Evolutionary conservation across 1,140 invertebrate species (phyloP).

Genomic region (Drosophila nigromelanica): DNA sequence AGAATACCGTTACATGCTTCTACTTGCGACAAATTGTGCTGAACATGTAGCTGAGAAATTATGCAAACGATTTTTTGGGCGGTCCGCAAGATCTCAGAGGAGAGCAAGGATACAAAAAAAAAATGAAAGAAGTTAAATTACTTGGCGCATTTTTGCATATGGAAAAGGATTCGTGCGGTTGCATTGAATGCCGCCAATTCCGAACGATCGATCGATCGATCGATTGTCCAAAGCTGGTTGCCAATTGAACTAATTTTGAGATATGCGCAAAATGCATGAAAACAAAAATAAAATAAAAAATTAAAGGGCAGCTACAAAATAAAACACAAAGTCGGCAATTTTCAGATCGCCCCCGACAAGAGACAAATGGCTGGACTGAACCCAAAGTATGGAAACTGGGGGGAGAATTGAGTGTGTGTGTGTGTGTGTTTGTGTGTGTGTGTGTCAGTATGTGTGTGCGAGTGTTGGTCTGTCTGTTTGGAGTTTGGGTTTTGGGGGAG

Average conservation of each 20-base stretch:
- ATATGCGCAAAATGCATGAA: constrained; percentile 62
- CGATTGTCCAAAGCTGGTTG: constrained; percentile 15
- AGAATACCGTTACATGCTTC: constrained; percentile 49
- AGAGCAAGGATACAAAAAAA: background rate
- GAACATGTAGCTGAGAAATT: constrained; percentile 17
- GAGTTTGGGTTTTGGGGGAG: constrained; percentile 9
- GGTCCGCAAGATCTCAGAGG: background rate
- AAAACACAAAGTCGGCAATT: constrained; percentile 26
- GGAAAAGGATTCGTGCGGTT: constrained; percentile 1
- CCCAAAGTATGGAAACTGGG: background rate
- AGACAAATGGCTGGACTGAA: constrained; percentile 1
- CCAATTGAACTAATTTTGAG: constrained; percentile 75
- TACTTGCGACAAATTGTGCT: constrained; percentile 22
- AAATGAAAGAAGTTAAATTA: constrained; percentile 27
- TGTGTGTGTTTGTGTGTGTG: background rate
- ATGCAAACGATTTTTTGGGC: constrained; percentile 41
- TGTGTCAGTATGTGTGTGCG: background rate
- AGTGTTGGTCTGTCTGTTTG: background rate
- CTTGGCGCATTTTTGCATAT: constrained; percentile 47
- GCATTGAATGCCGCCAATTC: constrained; percentile 66
- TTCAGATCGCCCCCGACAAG: constrained; percentile 63
- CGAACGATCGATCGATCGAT: constrained; percentile 57
- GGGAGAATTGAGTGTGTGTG: background rate
- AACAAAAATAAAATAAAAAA: background rate
- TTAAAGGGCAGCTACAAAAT: background rate